These are phyloP conservation scores for Centropyge bicolor DNA, from an alignment of 2,797 vertebrate species.

Conservation along the genomic window DNA sequence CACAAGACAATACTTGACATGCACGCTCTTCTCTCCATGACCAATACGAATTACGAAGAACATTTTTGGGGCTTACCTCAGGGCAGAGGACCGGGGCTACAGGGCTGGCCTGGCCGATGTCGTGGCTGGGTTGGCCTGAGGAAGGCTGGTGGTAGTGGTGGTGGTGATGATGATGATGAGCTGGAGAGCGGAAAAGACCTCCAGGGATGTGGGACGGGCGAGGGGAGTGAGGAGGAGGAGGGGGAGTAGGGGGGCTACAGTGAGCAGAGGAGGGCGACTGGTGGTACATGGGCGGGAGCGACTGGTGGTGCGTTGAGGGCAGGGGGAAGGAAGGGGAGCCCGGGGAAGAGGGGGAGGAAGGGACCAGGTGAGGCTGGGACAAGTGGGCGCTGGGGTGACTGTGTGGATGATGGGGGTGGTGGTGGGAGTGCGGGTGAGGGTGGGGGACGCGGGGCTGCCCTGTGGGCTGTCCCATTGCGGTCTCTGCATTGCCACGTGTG, in stretches of 20 bases:
- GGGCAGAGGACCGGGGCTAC: constrained; percentile 87
- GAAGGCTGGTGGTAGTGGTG: constrained; percentile 80
- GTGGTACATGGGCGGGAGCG: constrained; percentile 83
- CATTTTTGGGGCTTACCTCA: constrained; percentile 85
- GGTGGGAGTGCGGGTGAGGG: constrained; percentile 73
- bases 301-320: constrained; percentile 85
- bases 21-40: neutral
- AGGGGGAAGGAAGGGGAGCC: constrained; percentile 77
- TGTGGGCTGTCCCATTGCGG: constrained; percentile 74
- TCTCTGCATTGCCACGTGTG: constrained; percentile 86
- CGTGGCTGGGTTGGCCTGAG: constrained; percentile 84
- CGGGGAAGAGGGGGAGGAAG: constrained; percentile 75
- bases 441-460: constrained; percentile 76
- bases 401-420: constrained; percentile 73
- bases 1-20: neutral
- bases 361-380: constrained; percentile 72
- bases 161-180: constrained; percentile 72
- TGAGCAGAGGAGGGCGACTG: constrained; percentile 78
- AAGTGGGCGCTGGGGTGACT: constrained; percentile 71
- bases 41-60: neutral
- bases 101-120: constrained; percentile 82
- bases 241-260: constrained; percentile 86
- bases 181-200: constrained; percentile 88
- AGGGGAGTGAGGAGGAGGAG: constrained; percentile 82
- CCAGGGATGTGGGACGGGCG: constrained; percentile 87